Conservation (phyloP, 2,113 vertebrate species). For the Beaufortia kweichowensis region DNA sequence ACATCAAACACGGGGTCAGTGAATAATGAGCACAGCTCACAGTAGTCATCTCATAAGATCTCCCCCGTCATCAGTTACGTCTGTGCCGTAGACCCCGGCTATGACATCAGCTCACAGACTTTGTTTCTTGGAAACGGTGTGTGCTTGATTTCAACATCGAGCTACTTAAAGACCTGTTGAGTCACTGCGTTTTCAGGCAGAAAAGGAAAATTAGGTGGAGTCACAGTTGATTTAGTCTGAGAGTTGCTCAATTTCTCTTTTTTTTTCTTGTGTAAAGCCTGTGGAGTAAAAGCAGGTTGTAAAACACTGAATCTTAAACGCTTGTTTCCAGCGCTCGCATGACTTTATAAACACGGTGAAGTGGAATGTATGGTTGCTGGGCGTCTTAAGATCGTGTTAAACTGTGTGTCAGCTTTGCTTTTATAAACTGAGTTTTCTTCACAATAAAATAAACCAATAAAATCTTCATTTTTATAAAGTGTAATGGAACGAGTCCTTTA, state of each 20-base stretch:
- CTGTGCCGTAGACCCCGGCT: neutral
- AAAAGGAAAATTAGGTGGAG: constrained; percentile 37
- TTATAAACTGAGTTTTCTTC: no score
- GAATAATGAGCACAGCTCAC: no score
- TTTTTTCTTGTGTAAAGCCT: neutral
- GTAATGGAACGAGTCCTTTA: neutral
- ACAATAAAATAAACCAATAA: neutral
- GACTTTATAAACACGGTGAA: constrained; percentile 15
- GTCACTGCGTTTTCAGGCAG: constrained; percentile 24
- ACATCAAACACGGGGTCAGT: no score
- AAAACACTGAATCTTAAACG: neutral
- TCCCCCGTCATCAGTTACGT: neutral
- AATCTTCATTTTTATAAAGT: no score
- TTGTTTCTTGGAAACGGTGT: constrained; percentile 15
- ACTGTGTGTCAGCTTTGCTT: no score
- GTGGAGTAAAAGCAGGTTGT: constrained; percentile 3
- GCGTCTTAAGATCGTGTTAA: neutral
- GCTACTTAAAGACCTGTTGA: constrained; percentile 27
- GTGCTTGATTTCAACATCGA: constrained; percentile 33
- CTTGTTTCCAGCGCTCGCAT: neutral
- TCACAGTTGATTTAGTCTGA: constrained; percentile 5
- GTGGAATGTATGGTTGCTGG: constrained; percentile 32
- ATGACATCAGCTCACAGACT: neutral
- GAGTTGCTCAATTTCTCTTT: constrained; percentile 32
- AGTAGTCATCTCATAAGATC: neutral